Evolutionary conservation across 2,113 vertebrate genomes (phyloP).

Genomic region (Elanoides forficatus): DNA sequence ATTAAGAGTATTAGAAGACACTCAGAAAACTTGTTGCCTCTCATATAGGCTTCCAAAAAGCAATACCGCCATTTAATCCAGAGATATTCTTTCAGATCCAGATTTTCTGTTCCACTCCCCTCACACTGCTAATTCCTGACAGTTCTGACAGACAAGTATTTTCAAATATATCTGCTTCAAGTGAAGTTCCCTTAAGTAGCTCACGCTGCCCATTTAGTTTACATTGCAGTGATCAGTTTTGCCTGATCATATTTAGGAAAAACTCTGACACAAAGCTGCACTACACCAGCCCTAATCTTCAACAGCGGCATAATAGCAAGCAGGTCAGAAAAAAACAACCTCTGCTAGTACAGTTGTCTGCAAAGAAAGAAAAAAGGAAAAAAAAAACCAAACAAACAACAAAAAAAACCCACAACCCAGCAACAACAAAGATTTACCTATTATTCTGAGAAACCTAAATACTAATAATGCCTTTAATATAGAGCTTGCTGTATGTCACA

Average conservation of each 20-base stretch:
- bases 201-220: rapidly evolving
- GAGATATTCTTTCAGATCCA: not conserved
- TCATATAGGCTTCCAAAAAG: not conserved
- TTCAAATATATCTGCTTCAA: not conserved
- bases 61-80: not conserved
- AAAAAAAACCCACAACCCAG: not conserved
- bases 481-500: not conserved
- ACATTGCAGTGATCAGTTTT: not conserved
- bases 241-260: not conserved
- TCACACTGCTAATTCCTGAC: not conserved
- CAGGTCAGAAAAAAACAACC: not conserved
- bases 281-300: not conserved
- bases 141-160: not conserved
- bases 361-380: not conserved
- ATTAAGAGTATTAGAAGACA: not conserved
- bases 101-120: not conserved
- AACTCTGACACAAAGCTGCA: not conserved
- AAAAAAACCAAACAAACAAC: too few species aligned
- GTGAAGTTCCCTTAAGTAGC: not conserved
- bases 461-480: not conserved
- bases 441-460: not conserved
- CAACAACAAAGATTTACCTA: not conserved
- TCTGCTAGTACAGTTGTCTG: not conserved
- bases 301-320: rapidly evolving
- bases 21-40: not conserved